phyloP scores from a whole-genome alignment of 1,140 invertebrate genomes.

The Drosophila azteca region DNA sequence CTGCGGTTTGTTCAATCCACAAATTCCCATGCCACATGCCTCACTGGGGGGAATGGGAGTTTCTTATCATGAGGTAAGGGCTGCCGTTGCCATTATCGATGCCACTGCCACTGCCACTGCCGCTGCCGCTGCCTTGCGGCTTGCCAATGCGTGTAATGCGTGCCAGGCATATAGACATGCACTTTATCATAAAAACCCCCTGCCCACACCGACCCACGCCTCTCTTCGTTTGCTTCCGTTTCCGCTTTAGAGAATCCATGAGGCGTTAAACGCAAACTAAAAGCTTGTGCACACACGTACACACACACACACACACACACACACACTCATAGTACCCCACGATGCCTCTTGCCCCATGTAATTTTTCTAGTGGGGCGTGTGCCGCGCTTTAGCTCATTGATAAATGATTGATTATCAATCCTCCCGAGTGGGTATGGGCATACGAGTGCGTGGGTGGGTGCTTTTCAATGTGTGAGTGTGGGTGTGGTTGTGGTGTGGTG shows the following conservation, averaged over 20 bases:
- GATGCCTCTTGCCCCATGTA: slow-evolving; percentile 14
- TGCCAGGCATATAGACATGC: slow-evolving; percentile 49
- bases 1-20: slow-evolving; percentile 54
- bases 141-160: slow-evolving; percentile 60
- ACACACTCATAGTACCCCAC: slow-evolving; percentile 2
- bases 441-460: slow-evolving; percentile 28
- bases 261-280: slow-evolving; percentile 82
- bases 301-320: slow-evolving; percentile 5
- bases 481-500: slow-evolving; percentile 36
- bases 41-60: background rate
- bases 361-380: slow-evolving; percentile 63
- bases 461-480: slow-evolving; percentile 7
- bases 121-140: slow-evolving; percentile 15
- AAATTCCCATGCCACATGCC: slow-evolving; percentile 20
- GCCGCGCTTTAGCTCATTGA: slow-evolving; percentile 68
- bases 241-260: slow-evolving; percentile 70
- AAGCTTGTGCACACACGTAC: slow-evolving; percentile 60
- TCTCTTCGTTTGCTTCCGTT: slow-evolving; percentile 7
- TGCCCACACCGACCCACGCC: background rate
- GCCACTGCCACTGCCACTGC: too few species aligned
- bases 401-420: slow-evolving; percentile 79
- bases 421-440: slow-evolving; percentile 5
- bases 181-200: slow-evolving; percentile 60
- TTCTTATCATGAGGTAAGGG: slow-evolving; percentile 34
- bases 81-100: background rate